Evolutionary conservation across 1,140 invertebrate species (phyloP), one percentile per base, ranked within the genome.

Genomic region (Drosophila tropicalis): DNA sequence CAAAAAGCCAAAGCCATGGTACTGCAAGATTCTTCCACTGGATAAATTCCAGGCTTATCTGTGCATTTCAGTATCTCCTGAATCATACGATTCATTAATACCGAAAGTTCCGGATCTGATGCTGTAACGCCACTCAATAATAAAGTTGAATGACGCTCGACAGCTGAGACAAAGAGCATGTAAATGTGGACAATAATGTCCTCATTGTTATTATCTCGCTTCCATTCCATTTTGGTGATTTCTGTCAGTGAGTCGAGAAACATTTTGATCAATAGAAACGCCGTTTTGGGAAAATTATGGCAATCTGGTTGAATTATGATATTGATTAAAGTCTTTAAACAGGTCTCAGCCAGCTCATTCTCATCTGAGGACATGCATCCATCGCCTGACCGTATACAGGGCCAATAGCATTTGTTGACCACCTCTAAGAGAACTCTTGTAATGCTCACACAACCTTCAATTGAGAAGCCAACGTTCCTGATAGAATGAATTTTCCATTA

Each of bases 1-100:
- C 98, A 99, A 92, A 98, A 97, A 1, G 96, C 95, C 92, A 98
- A 96, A 0, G 97, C 94, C 72, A 98, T 93, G 55, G 95, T 96
- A 89, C 97, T 98, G 60, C 95, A 95, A 0, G 94, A 95, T 92
- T 98, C 97, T 84, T 98, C 96, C 2, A 95, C 93, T 0, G 97
- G 97, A 93, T 96, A 98, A 65, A 96, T 94, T 0, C 97, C 97
- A 13, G 96, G 95, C 66, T 96, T 94, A 65, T 95, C 95, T 13
- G 96, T 96, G 86, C 97, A 97, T 58, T 95, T 93, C 34, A 98
- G 90, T 32, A 94, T 93, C 55, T 93, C 93, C 66, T 92, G 90
- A 5, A 94, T 92, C 40, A 94, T 84, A 68, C 92, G 90, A 51
- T 90, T 87, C 58, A 92, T 92, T 5, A 93, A 91, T 32, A 91